Base-by-base conservation (phyloP, 2,113 vertebrate species). In the Thunnus maccoyii region DNA sequence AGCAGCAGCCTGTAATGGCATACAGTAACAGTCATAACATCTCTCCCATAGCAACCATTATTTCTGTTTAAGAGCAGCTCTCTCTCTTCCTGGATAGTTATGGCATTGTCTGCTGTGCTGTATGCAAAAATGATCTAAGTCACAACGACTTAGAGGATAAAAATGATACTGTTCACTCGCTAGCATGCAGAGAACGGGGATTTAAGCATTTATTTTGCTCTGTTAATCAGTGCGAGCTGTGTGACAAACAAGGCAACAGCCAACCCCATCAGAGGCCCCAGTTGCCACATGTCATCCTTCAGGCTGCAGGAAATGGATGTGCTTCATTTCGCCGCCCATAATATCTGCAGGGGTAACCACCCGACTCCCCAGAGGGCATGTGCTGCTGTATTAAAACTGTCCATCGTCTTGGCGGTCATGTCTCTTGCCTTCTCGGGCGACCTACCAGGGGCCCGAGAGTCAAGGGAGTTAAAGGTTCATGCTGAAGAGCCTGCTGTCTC, bases 371-470 rank as follows among this genome's bases (percentile, higher is more conserved):
- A 41, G 85, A 83, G 92, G 90, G 73, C 72, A 57, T 27, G 73
- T 63, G 76, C 76, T 22, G 72, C 79, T 70, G 91, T 95, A 95
- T 95, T 95, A 95, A 95, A 95, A 92, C 93, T 94, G 93, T 95
- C 94, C 93, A 94, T 94, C 92, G 88, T 95, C 84, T 52, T 80
- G 9, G 63, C 71, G 83, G 81, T 88, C 91, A 86, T 64, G 78
- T 92, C 90, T 86, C 77, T 46, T 83, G 86, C 69, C 72, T 78
- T 81, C 80, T 65, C 78, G 20, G 10, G 20, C 4, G 9, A 86
- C 79, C 83, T 75, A 75, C 54, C 63, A 13, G 72, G 67, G 50
- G 60, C 60, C 50, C 5, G 22, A 20, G 69, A 83, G 77, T 32
- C 20, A 4, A 66, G 64, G 74, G 83, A 82, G 62, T 57, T 64